Conservation (phyloP, 1,140 invertebrate genomes). For the Sinonovacula constricta region DNA sequence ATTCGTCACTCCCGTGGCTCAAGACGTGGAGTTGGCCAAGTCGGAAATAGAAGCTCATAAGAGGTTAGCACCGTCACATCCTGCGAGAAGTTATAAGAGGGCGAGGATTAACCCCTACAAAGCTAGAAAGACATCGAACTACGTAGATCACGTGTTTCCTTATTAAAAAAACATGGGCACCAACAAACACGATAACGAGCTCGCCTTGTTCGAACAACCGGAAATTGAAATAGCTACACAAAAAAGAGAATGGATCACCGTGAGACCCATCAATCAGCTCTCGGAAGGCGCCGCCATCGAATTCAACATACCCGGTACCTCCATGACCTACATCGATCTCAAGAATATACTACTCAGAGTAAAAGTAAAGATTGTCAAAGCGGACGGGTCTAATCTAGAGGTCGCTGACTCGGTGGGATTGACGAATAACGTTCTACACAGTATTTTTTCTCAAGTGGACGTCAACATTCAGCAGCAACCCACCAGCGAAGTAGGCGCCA, state of each 20-base stretch:
- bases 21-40: conserved; percentile 16
- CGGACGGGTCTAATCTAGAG: background rate
- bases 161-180: background rate
- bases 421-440: conserved; percentile 10
- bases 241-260: conserved; percentile 9
- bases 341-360: background rate
- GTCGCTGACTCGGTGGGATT: background rate
- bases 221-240: background rate
- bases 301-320: conserved; percentile 13
- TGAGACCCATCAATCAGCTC: conserved; percentile 27
- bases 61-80: background rate
- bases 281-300: conserved; percentile 14
- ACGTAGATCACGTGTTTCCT: background rate
- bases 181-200: conserved; percentile 1
- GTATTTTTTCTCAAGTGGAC: conserved; percentile 7
- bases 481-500: conserved; percentile 15
- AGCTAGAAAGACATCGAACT: background rate
- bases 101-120: background rate
- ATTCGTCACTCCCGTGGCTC: conserved; percentile 3
- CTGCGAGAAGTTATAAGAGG: background rate
- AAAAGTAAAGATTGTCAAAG: conserved; percentile 7
- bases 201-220: conserved; percentile 4
- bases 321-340: conserved; percentile 12
- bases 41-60: conserved; percentile 15
- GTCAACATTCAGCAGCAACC: conserved; percentile 16